Evolutionary conservation across 2,113 vertebrate genomes (phyloP).

Genomic region (Lepus americanus): DNA sequence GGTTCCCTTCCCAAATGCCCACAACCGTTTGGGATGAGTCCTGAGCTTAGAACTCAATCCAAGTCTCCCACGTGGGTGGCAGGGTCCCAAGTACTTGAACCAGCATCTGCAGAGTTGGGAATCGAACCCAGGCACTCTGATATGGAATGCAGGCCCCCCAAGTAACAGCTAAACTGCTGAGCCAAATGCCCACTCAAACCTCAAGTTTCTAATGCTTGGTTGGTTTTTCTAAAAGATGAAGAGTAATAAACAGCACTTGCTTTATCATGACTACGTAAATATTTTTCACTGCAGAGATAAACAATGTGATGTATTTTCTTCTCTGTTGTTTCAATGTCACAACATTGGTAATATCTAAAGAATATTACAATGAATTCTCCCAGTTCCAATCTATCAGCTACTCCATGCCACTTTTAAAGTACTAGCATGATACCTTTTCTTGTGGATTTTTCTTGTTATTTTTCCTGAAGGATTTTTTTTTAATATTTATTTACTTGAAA

Average conservation of each 20-base stretch:
- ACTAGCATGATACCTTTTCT: neutral
- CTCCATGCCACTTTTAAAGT: conserved; percentile 50
- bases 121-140: too few species aligned
- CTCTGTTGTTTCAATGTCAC: neutral
- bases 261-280: neutral
- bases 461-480: neutral
- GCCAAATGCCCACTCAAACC: neutral
- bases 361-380: neutral
- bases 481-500: too few species aligned
- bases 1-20: too few species aligned
- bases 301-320: neutral
- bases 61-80: too few species aligned
- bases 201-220: conserved; percentile 19
- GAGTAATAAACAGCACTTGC: neutral
- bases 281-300: conserved; percentile 36
- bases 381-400: neutral
- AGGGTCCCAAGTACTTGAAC: too few species aligned
- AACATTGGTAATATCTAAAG: neutral
- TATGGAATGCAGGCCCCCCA: too few species aligned
- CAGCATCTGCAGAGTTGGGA: too few species aligned
- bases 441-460: conserved; percentile 1
- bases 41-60: too few species aligned
- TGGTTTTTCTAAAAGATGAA: conserved; percentile 16
- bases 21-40: too few species aligned
- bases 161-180: too few species aligned